Evolutionary conservation across 1,140 invertebrate species (phyloP).

Genomic region (Drosophila malerkotliana): DNA sequence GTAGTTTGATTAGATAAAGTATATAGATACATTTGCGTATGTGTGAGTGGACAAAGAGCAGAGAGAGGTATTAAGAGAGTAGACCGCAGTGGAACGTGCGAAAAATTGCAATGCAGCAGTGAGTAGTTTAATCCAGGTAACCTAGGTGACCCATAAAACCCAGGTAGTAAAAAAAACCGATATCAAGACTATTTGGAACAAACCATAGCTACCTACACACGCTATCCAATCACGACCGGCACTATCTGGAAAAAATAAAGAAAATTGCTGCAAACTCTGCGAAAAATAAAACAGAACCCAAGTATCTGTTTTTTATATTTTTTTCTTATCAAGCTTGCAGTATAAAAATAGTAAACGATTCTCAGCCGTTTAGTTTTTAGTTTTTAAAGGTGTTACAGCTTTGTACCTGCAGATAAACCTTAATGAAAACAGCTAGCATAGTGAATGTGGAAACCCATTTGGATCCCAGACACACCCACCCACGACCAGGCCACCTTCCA

Average conservation of each 20-base stretch:
- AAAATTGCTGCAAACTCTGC: slow-evolving; percentile 30
- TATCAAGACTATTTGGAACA: slow-evolving; percentile 37
- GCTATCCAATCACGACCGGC: slow-evolving; percentile 30
- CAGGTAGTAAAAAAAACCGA: slow-evolving; percentile 37
- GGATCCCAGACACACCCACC: slow-evolving; percentile 27
- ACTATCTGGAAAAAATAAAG: slow-evolving; percentile 26
- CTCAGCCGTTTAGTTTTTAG: no score
- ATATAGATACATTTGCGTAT: not conserved
- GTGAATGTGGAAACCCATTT: slow-evolving; percentile 1
- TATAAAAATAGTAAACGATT: not conserved
- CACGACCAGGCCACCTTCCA: not conserved
- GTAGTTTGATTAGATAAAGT: not conserved
- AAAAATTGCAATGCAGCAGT: slow-evolving; percentile 65
- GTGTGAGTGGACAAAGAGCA: not conserved
- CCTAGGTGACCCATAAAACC: slow-evolving; percentile 24
- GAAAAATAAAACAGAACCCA: slow-evolving; percentile 15
- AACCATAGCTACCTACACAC: slow-evolving; percentile 24
- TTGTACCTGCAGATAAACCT: slow-evolving; percentile 17
- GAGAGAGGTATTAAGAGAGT: slow-evolving; percentile 10
- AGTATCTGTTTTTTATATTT: not conserved
- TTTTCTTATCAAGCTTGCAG: not conserved
- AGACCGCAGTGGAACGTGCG: slow-evolving; percentile 55
- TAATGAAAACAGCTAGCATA: slow-evolving; percentile 15
- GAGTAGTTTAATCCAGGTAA: slow-evolving; percentile 37
- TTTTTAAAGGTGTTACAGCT: slow-evolving; percentile 11